These are phyloP conservation scores for Trinorchestia longiramus DNA, from an alignment of 1,140 invertebrate species.

Conservation along the genomic window DNA sequence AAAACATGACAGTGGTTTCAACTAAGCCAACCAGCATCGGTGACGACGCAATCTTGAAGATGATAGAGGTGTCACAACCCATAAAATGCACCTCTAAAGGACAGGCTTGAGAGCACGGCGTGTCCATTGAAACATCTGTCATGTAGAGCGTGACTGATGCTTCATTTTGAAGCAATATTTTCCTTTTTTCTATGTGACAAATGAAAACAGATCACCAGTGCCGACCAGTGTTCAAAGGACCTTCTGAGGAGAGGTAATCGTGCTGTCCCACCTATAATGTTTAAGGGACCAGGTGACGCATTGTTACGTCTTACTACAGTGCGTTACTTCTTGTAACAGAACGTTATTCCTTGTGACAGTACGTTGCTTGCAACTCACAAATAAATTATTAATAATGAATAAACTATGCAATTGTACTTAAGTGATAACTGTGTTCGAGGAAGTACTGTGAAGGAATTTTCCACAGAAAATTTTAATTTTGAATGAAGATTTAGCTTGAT, in stretches of 20 bases:
- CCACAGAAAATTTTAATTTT: too few relatives aligned
- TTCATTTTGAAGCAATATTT: background rate
- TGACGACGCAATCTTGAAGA: background rate
- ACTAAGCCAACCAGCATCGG: background rate
- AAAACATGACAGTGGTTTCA: background rate
- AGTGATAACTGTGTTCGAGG: too few relatives aligned
- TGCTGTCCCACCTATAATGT: background rate
- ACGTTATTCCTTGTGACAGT: too few relatives aligned
- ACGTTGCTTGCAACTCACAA: too few relatives aligned
- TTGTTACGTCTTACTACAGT: too few relatives aligned
- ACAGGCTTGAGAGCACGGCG: background rate
- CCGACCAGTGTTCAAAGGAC: background rate
- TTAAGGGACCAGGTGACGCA: too few relatives aligned
- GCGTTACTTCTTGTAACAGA: too few relatives aligned
- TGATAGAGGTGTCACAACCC: conserved; percentile 13
- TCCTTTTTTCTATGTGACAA: background rate
- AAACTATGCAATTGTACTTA: too few relatives aligned
- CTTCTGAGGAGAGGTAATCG: background rate
- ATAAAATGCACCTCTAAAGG: background rate
- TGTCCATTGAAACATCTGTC: background rate
- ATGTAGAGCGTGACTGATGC: background rate
- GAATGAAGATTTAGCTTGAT: too few relatives aligned
- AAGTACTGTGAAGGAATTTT: too few relatives aligned
- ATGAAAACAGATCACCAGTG: background rate
- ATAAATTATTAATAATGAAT: too few relatives aligned